Evolutionary conservation across 2,888 invertebrate genomes (phyloP), one percentile per base, ranked within the genome.

Genomic region (Cremastobaeus sp.): DNA sequence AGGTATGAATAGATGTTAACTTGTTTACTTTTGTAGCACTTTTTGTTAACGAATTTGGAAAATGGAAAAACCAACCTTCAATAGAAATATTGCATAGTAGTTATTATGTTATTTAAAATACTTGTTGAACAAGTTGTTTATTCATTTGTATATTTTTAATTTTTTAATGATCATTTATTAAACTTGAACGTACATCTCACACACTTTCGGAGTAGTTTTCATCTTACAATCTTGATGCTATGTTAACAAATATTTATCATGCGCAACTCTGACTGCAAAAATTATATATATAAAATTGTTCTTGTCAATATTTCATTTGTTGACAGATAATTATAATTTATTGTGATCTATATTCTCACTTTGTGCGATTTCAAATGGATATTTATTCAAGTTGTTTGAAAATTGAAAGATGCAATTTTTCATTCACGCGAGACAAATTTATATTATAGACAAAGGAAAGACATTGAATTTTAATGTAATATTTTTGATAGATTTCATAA

Each of bases 211-310:
- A n/a, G n/a, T n/a, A n/a, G n/a, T 9, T 45, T 30, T 45, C 28
- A 28, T 21, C 25, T 11, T 18, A 32, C 15, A 48, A 32, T 12
- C 25, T 5, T 32, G 3, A 18, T 32, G n/a, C 11, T 48, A 18
- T 32, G 11, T 48, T 48, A 30, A 32, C n/a, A n/a, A n/a, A n/a
- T n/a, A 30, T 18, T 6, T 32, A 17, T 32, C n/a, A 50, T 15
- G n/a, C n/a, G 34, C 5, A 34, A 41, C 11, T 39, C 25, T 28
- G 41, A 55, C 9, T 12, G n/a, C 12, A 39, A 30, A 50, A 39
- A 30, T n/a, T 28, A 18, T 54, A 30, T 39, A 54, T 11, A 52
- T 52, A 52, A 48, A 48, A 32, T 54, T 54, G 39, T 39, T 54
- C 54, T 54, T 35, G 18, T 54, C 54, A 11, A 39, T 18, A 17